Conservation (phyloP, 2,888 invertebrate species). For the Lagria hirta region DNA sequence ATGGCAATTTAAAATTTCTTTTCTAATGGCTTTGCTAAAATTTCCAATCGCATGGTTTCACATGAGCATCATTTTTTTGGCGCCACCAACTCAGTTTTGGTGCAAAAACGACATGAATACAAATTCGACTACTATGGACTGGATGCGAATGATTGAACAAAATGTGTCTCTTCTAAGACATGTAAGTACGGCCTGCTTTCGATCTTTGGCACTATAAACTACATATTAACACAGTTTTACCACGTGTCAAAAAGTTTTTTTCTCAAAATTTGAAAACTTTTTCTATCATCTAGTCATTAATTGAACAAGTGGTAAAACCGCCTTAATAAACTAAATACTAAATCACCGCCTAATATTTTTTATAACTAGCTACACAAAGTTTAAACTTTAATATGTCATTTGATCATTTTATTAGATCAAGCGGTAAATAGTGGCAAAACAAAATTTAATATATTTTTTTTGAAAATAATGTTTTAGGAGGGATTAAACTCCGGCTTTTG, state of each 20-base stretch:
- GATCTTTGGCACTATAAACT: no score
- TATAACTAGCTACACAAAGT: no score
- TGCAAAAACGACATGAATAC: constrained; percentile 49
- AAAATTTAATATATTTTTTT: no score
- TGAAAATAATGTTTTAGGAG: constrained; percentile 30
- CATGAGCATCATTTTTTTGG: constrained; percentile 63
- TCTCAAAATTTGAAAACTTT: no score
- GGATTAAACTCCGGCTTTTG: constrained; percentile 43
- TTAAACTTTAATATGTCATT: no score
- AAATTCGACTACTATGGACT: constrained; percentile 49
- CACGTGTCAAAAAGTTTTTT: not conserved
- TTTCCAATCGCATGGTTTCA: constrained; percentile 65
- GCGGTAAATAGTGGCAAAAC: no score
- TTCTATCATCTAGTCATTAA: no score
- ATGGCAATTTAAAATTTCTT: constrained; percentile 61
- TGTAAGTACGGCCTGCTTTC: constrained; percentile 31
- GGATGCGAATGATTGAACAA: constrained; percentile 51
- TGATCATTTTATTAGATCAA: no score
- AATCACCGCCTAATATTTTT: no score
- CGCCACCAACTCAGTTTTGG: constrained; percentile 63
- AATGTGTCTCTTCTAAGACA: constrained; percentile 20
- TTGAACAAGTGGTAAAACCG: no score
- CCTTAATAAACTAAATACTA: no score
- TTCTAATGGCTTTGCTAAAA: constrained; percentile 61
- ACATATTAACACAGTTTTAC: no score